Conservation (phyloP, 2,888 invertebrate species). For the Hoplodrina ambigua region DNA sequence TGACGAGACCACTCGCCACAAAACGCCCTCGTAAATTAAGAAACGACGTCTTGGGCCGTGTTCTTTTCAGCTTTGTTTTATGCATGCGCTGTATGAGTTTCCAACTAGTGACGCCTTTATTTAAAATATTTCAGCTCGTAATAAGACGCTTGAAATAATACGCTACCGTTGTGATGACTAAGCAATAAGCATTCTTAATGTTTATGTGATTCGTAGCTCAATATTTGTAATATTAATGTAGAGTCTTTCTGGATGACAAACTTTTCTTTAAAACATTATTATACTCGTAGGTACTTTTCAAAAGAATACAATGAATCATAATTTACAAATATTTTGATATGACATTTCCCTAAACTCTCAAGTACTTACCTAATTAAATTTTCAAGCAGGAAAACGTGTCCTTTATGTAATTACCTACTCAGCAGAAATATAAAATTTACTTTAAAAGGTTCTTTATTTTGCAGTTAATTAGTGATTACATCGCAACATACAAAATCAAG, state of each 20-base stretch:
- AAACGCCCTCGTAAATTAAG: slow-evolving; percentile 88
- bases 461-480: slow-evolving; percentile 9
- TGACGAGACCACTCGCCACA: slow-evolving; percentile 78
- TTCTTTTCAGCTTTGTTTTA: slow-evolving; percentile 81
- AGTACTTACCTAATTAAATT: slow-evolving; percentile 13
- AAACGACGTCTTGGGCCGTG: slow-evolving; percentile 81
- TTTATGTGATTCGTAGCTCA: background rate
- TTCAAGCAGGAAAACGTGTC: slow-evolving; percentile 34
- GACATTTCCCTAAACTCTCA: slow-evolving; percentile 31
- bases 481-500: background rate
- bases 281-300: background rate
- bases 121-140: slow-evolving; percentile 45
- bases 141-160: slow-evolving; percentile 25
- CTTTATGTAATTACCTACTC: slow-evolving; percentile 20
- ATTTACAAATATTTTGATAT: background rate
- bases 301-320: background rate
- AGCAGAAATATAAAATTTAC: background rate
- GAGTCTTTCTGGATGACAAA: background rate
- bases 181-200: background rate
- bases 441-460: background rate
- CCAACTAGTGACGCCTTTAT: slow-evolving; percentile 55
- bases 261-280: slow-evolving; percentile 6
- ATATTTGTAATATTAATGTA: background rate
- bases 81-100: slow-evolving; percentile 74
- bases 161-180: background rate